Evolutionary conservation across 2,113 vertebrate species (phyloP), one percentile per base, ranked within the genome.

Genomic region (Indicator maculatus): DNA sequence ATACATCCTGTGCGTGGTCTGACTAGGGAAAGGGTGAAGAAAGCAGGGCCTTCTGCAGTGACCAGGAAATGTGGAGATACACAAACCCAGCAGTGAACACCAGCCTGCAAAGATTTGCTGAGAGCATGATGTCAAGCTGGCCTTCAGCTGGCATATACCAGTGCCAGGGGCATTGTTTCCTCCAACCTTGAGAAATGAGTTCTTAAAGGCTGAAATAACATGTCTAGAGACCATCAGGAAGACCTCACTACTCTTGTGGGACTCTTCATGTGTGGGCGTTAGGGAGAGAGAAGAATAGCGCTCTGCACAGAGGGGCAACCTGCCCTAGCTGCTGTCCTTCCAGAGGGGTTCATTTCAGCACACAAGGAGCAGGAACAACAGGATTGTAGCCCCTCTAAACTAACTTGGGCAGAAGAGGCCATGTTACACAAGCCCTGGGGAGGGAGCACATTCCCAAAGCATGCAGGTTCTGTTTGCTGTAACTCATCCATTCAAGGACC

Each of bases 121-220:
- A 76, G 63, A 64, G 20, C 39, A 6, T 2, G 0, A 26, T 5
- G 5, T 30, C 47, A 44, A 21, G 38, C 52, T 47, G 16, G 19
- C 39, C 78, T 81, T 47, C 5, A 7, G 61, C 53, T 4, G 1
- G 47, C 12, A 2, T 0, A 0, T 28, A 18, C 28, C 14, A 27
- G 63, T 1, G 1, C 28, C 44, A 74, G 26, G 74, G 31, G 15
- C 2, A 3, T 23, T 36, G 77, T 69, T 55, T 20, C 30, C 60
- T 71, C 33, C 47, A 44, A 44, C 44, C 38, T 88, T 33, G 19
- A 72, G 41, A 94, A 61, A 9, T 33, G 2, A 41, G 41, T 26
- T 77, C 36, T 70, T 13, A 11, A 12, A 36, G 67, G 45, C 33
- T 69, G n/a, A n/a, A 45, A 21, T 39, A 21, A 44, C 65, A 59